A percentile compares a stretch with the other conserved stretches of the same genome.
Evolutionary conservation across 2,797 vertebrate species (phyloP).

Genomic region (Parauchenoglanis ngamensis): DNA sequence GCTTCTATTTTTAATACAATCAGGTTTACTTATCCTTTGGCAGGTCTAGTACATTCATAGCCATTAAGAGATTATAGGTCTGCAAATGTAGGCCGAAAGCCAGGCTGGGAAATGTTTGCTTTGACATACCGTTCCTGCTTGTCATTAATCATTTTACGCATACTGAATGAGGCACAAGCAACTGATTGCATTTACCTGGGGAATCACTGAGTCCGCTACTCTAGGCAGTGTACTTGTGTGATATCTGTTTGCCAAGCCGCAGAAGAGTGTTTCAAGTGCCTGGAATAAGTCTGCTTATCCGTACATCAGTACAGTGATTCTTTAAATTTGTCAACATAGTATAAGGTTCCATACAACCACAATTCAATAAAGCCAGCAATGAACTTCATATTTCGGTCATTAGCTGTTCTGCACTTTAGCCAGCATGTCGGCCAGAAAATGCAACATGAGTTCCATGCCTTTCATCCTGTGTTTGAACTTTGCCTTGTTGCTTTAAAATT

Average conservation of each 20-base stretch:
- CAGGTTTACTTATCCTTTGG: conserved; percentile 14
- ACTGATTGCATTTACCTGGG: conserved; percentile 24
- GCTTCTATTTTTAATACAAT: conserved; percentile 29
- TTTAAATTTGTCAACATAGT: conserved; percentile 16
- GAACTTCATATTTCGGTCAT: background rate
- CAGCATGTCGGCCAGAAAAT: background rate
- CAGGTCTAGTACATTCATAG: conserved; percentile 11
- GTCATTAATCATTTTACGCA: conserved; percentile 18
- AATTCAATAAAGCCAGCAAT: background rate
- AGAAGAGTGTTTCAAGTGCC: conserved; percentile 19
- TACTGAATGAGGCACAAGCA: background rate
- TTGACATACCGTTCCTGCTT: background rate
- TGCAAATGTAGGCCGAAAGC: conserved; percentile 12
- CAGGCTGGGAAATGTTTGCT: conserved; percentile 23
- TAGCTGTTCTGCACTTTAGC: background rate
- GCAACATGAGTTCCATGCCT: background rate
- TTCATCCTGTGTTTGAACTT: background rate
- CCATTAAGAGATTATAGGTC: conserved; percentile 13
- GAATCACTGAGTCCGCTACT: conserved; percentile 27
- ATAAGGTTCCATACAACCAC: background rate
- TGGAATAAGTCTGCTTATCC: conserved; percentile 16
- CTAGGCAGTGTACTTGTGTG: background rate
- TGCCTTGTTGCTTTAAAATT: conserved; percentile 7
- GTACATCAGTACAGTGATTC: conserved; percentile 17
- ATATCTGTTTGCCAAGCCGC: conserved; percentile 18